A percentile compares a stretch with the other conserved stretches of the same genome.
Conservation (phyloP, 2,888 invertebrate genomes). For the Perizoma affinitatum region DNA sequence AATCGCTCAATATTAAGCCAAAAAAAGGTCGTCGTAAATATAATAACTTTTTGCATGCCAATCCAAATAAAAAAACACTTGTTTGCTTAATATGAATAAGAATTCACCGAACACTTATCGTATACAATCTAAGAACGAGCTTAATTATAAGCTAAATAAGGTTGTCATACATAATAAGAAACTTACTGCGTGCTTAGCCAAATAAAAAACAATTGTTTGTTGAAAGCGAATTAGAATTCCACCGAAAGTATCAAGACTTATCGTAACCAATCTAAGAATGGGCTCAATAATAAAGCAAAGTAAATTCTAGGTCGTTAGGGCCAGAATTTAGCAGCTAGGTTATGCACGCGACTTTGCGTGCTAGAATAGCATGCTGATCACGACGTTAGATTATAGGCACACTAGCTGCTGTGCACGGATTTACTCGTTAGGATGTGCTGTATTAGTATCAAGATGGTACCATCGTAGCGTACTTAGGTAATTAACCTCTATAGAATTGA, state of each 20-base stretch:
- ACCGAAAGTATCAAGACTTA: slow-evolving; percentile 21
- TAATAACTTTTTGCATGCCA: no score
- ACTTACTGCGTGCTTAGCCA: background rate
- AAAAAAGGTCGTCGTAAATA: no score
- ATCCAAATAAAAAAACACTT: no score
- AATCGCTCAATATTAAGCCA: no score
- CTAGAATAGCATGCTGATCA: slow-evolving; percentile 31
- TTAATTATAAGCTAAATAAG: no score
- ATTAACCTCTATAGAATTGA: background rate
- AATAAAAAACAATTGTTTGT: no score
- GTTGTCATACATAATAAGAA: background rate
- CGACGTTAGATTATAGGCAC: slow-evolving; percentile 31
- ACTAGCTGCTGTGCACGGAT: slow-evolving; percentile 26
- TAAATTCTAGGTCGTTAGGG: slow-evolving; percentile 52
- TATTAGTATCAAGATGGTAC: slow-evolving; percentile 31
- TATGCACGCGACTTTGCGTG: slow-evolving; percentile 62
- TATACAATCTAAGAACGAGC: no score
- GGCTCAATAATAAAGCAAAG: slow-evolving; percentile 23
- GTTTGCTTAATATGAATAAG: no score
- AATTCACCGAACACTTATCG: no score
- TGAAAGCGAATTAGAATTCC: slow-evolving; percentile 13
- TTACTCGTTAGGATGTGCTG: slow-evolving; percentile 30
- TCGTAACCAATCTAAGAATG: slow-evolving; percentile 1
- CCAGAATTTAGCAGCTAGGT: slow-evolving; percentile 41
- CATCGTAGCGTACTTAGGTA: slow-evolving; percentile 5